Percentiles rank a stretch among this genome's conserved stretches.
These are phyloP conservation scores for Drosophila subpulchrella DNA, from an alignment of 1,140 invertebrate species.

Conservation along the genomic window DNA sequence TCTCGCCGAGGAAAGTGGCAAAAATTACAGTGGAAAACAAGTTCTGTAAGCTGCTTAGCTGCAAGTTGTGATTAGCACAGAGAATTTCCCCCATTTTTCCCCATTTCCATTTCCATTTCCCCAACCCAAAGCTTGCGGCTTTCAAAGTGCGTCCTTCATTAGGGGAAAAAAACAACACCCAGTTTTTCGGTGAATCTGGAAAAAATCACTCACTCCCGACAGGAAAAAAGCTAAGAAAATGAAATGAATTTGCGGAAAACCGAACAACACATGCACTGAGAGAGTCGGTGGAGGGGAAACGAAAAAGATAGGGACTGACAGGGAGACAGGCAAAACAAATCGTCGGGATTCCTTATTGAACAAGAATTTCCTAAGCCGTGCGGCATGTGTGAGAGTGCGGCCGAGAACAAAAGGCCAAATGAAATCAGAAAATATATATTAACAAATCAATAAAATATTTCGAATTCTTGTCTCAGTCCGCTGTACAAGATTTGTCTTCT, in stretches of 20 bases:
- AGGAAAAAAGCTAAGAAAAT: conserved; percentile 41
- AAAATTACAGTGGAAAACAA: conserved; percentile 70
- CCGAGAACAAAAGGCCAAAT: conserved; percentile 27
- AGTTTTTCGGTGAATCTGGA: conserved; percentile 1
- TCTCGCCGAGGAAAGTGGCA: conserved; percentile 39
- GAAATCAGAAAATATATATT: conserved; percentile 52
- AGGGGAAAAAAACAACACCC: conserved; percentile 46
- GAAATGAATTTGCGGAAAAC: conserved; percentile 50
- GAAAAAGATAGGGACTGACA: conserved; percentile 1
- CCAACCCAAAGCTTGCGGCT: conserved; percentile 40
- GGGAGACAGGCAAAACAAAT: conserved; percentile 28
- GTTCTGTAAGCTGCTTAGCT: conserved; percentile 78
- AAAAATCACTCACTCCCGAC: conserved; percentile 40
- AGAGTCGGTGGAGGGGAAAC: background rate
- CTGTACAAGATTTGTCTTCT: conserved; percentile 18
- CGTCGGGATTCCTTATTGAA: conserved; percentile 36
- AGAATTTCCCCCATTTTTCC: conserved; percentile 29
- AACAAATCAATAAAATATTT: conserved; percentile 56
- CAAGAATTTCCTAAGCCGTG: conserved; percentile 28
- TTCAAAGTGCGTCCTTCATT: conserved; percentile 57
- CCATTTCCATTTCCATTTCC: background rate
- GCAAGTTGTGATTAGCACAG: conserved; percentile 78
- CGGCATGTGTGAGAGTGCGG: background rate
- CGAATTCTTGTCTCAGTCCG: conserved; percentile 13
- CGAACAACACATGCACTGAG: conserved; percentile 44